These are phyloP conservation scores for Mormyrops boulengeri DNA, from an alignment of 2,797 vertebrate genomes.

Conservation along the genomic window DNA sequence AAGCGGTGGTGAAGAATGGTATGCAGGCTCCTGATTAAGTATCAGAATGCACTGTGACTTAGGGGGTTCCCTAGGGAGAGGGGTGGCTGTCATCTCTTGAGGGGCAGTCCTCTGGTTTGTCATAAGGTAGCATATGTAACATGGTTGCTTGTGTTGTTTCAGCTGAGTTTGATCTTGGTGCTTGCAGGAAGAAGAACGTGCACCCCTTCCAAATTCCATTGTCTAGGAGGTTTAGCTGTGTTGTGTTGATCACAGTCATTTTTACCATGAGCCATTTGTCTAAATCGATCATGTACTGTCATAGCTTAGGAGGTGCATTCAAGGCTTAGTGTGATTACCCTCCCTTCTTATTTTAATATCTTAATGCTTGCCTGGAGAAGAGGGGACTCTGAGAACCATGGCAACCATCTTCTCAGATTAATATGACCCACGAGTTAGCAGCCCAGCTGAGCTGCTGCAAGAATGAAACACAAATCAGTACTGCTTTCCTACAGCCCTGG, in stretches of 20 bases:
- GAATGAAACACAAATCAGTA: conserved; percentile 23
- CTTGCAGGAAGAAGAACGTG: neutral
- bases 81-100: neutral
- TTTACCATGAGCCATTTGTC: neutral
- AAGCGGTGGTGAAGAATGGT: neutral
- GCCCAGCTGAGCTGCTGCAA: neutral
- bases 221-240: neutral
- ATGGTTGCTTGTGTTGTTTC: neutral
- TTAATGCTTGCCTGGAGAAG: conserved; percentile 11
- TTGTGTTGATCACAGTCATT: neutral
- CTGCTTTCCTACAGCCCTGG: neutral
- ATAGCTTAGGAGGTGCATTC: neutral
- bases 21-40: neutral
- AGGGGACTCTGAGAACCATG: conserved; percentile 20
- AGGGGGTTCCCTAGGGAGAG: neutral
- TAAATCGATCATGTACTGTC: neutral
- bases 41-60: neutral
- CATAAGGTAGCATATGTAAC: neutral
- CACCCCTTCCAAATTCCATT: neutral
- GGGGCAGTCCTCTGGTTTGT: neutral
- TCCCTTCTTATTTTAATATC: neutral
- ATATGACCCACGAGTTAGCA: neutral
- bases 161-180: neutral
- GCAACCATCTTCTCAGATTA: conserved; percentile 20
- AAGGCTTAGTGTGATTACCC: neutral